Percentiles rank a stretch among this genome's conserved stretches.
phyloP scores from a whole-genome alignment of 2,888 invertebrate species.

The Amphipyra tragopoginis region DNA sequence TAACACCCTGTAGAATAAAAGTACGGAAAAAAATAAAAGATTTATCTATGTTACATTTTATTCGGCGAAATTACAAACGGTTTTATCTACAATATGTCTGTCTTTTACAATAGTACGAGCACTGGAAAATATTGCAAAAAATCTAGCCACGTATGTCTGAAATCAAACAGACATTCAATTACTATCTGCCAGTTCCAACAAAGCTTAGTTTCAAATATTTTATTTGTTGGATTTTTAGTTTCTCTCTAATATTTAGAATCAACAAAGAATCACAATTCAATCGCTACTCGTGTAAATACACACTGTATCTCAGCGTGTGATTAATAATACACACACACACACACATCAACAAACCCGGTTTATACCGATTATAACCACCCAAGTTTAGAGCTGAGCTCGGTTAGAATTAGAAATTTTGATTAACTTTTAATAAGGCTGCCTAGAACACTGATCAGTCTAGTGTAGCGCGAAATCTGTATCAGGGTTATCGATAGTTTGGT shows the following conservation, averaged over 20 bases:
- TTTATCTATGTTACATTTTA: too few relatives aligned
- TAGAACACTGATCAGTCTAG: constrained; percentile 61
- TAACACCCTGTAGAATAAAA: too few relatives aligned
- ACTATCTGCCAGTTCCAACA: constrained; percentile 20
- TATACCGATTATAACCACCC: constrained; percentile 34
- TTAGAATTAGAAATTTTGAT: constrained; percentile 66
- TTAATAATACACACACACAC: constrained; percentile 17
- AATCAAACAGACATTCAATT: constrained; percentile 19
- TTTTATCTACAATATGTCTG: neutral
- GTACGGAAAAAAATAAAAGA: too few relatives aligned
- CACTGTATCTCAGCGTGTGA: neutral
- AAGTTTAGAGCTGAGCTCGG: constrained; percentile 58
- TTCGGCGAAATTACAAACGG: too few relatives aligned
- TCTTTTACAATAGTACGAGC: neutral
- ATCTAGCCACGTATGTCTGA: neutral
- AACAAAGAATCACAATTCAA: constrained; percentile 4
- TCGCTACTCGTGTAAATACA: neutral
- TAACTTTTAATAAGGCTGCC: constrained; percentile 72
- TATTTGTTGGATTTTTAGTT: constrained; percentile 7
- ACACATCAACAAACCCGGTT: constrained; percentile 32
- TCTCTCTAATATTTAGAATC: neutral
- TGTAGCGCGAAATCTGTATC: constrained; percentile 23
- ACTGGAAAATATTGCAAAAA: constrained; percentile 3
- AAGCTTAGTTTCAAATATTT: constrained; percentile 9
- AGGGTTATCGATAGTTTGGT: constrained; percentile 31